phyloP scores from a whole-genome alignment of 35 echinoderm and acorn worm genomes.

The Ophioderma brevispina region DNA sequence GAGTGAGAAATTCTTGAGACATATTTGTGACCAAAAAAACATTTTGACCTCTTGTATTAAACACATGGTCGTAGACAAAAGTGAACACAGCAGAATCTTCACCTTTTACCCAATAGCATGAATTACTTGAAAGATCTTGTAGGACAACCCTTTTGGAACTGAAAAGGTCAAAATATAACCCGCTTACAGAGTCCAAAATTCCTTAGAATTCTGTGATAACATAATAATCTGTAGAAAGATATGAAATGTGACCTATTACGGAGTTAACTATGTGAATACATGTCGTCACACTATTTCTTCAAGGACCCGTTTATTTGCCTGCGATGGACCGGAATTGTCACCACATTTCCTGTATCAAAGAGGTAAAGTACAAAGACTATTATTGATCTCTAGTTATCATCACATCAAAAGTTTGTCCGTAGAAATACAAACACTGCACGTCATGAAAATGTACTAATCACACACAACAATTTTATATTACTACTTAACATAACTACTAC shows the following conservation, averaged over 20 bases:
- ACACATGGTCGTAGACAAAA: too few species aligned
- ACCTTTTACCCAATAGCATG: too few species aligned
- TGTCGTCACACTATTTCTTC: constrained; percentile 57
- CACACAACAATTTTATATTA: too few species aligned
- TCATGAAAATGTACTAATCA: not conserved
- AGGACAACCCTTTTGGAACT: too few species aligned
- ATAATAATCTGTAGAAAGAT: not conserved
- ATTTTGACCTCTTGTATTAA: too few species aligned
- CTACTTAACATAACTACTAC: too few species aligned
- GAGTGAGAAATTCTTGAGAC: too few species aligned
- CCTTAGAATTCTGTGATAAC: not conserved
- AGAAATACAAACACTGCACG: not conserved
- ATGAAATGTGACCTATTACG: not conserved
- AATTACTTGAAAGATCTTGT: too few species aligned
- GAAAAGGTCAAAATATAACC: not conserved
- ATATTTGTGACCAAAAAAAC: too few species aligned
- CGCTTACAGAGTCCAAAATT: not conserved
- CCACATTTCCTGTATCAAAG: constrained; percentile 43
- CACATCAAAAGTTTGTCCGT: too few species aligned
- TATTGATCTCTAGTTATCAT: not conserved
- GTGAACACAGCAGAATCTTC: too few species aligned
- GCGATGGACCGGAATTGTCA: constrained; percentile 52
- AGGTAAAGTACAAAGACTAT: not conserved
- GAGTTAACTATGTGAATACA: not conserved
- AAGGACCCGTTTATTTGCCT: constrained; percentile 45